Conservation (phyloP, 2,113 vertebrate species). For the Apodemus sylvaticus region DNA sequence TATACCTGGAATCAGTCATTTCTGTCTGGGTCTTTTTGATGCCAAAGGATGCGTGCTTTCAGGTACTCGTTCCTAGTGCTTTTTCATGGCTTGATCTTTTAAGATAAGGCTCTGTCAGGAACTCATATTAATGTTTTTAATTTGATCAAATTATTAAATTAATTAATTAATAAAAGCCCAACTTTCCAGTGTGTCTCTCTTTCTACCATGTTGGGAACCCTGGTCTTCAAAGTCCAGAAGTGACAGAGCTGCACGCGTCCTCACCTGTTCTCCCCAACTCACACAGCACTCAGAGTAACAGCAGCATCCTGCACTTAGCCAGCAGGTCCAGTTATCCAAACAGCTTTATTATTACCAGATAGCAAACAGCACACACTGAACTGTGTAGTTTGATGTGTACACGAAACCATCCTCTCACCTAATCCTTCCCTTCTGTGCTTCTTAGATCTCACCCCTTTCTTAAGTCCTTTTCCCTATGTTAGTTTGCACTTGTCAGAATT, state of each 20-base stretch:
- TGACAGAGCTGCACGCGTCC: background rate
- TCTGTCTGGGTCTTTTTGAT: background rate
- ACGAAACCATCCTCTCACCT: background rate
- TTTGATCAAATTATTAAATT: background rate
- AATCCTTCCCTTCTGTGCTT: background rate
- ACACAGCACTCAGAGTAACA: background rate
- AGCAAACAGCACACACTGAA: background rate
- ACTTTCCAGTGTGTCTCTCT: slow-evolving; percentile 10
- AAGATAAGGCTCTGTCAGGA: slow-evolving; percentile 32
- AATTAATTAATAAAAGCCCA: slow-evolving; percentile 50
- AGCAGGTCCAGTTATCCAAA: background rate
- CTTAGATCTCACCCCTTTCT: background rate
- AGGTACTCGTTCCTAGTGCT: background rate
- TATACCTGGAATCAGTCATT: background rate
- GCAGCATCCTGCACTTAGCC: background rate
- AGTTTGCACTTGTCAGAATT: slow-evolving; percentile 43
- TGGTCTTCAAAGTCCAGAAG: background rate
- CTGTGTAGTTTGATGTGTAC: background rate
- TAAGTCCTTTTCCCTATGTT: background rate
- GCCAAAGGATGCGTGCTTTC: background rate
- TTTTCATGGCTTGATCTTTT: slow-evolving; percentile 19
- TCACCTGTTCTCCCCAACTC: background rate
- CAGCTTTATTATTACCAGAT: background rate
- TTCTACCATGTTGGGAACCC: background rate
- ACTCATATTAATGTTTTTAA: slow-evolving; percentile 41